Base-by-base conservation (phyloP, 2,888 invertebrate species). In the Cheilosia soror region DNA sequence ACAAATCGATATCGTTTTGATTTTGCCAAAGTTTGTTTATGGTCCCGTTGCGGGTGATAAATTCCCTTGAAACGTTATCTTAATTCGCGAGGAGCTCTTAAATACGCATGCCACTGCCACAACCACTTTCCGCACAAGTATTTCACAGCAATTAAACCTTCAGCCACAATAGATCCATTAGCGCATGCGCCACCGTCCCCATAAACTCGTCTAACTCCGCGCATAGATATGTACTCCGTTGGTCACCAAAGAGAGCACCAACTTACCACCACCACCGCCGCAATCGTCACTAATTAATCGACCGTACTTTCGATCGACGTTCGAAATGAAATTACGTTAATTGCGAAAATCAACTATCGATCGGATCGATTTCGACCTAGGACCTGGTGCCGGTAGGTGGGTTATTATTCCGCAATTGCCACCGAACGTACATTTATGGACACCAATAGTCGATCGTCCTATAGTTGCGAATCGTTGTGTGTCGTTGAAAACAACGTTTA, bases 281-380 rank as follows among this genome's bases (percentile, higher is more conserved):
- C 47, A 65, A 49, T 73, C 27, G 63, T 71, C 58, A 71, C 53
- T 66, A 77, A 82, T 71, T 82, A 82, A 82, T 82, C 69, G 81
- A 63, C 49, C 40, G 81, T 69, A 68, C 75, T 81, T 75, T 58
- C 75, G 40, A 82, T 66, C 65, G 71, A 82, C 71, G 71, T 82
- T 77, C 31, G 49, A 58, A 82, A 60, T 77, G 60, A 60, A 82
- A 82, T 82, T 77, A 77, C 76, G 65, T 65, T 82, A 77, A 82
- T 82, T 82, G 71, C 65, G 42, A 82, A 75, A 76, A 55, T 82
- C 65, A 82, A 82, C 71, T 82, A 77, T 71, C 76, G 71, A 71
- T 76, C 20, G 82, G 58, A 82, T 82, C 77, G 71, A 55, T 82
- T 71, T 55, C 65, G 44, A 58, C 29, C 40, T n/a, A 63, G 53